phyloP scores from a whole-genome alignment of 2,888 invertebrate species.

The Phlogophora meticulosa region DNA sequence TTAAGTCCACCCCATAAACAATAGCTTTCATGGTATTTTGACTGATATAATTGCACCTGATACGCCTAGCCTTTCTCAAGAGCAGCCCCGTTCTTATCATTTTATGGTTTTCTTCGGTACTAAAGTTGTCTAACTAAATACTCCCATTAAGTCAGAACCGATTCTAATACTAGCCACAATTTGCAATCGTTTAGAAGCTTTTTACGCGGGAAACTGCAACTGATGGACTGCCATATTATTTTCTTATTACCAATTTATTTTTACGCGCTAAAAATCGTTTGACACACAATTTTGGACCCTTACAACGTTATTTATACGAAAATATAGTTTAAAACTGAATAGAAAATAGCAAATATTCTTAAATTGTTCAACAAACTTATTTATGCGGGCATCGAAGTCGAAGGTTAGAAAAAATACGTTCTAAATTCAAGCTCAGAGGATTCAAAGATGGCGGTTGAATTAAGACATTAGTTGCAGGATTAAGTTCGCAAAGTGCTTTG shows the following conservation, averaged over 20 bases:
- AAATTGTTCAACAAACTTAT: constrained; percentile 53
- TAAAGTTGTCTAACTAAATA: constrained; percentile 38
- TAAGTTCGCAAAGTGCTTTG: constrained; percentile 61
- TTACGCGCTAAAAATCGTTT: constrained; percentile 3
- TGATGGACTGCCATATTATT: constrained; percentile 64
- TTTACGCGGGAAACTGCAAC: constrained; percentile 69
- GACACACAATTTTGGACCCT: constrained; percentile 23
- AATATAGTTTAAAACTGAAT: constrained; percentile 8
- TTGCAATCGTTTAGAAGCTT: constrained; percentile 74
- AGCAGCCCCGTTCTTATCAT: constrained; percentile 9
- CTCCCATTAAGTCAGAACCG: constrained; percentile 34
- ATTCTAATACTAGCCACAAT: constrained; percentile 65
- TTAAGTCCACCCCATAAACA: neutral
- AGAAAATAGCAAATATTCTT: constrained; percentile 18
- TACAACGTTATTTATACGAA: constrained; percentile 2
- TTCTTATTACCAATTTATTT: constrained; percentile 52
- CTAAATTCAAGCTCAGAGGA: constrained; percentile 44
- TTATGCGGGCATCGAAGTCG: constrained; percentile 46
- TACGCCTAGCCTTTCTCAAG: neutral
- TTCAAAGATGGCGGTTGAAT: constrained; percentile 39
- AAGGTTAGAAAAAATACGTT: constrained; percentile 48
- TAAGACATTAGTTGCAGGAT: constrained; percentile 56
- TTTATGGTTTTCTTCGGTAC: constrained; percentile 19
- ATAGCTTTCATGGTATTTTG: constrained; percentile 9
- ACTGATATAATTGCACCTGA: constrained; percentile 6